Base-by-base conservation (phyloP, 2,888 invertebrate genomes). In the Blastobasis lacticolella region DNA sequence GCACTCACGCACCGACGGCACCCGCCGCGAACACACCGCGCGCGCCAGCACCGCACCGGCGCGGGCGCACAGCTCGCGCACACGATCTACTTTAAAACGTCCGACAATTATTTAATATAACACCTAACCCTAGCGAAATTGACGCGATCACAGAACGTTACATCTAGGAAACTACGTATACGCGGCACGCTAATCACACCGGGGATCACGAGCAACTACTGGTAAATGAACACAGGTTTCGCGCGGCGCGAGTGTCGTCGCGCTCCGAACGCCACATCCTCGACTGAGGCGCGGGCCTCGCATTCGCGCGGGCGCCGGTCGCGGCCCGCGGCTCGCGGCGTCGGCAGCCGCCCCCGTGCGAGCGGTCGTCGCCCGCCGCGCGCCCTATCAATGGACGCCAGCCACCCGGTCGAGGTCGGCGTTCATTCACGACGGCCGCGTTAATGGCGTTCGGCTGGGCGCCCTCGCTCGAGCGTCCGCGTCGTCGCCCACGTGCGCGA, bases 401-500 rank as follows among this genome's bases (percentile, higher is more conserved):
- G 80, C 80, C 75, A 78, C 80, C 79, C 81, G 82, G 74, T 76
- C 79, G 83, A 81, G 81, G 81, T 81, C 81, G 82, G 78, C 78
- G 74, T 81, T 87, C 87, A 87, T 88, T 86, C 87, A 88, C 86
- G 85, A 79, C 85, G 80, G 73, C 73, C 74, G 79, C 72, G 78
- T 80, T 86, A 86, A 85, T 88, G 86, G 85, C 82, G 79, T 69
- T 75, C 71, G 71, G 70, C 75, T 73, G 75, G 73, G 73, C 78
- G 78, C 86, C 78, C 81, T 78, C 80, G 75, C 60, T 74, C 66
- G 67, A 74, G 69, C 72, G 74, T 42, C 58, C 46, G 62, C 63
- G 64, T 64, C 69, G 78, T 80, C 86, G 86, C 87, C 87, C 86
- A 86, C 87, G 85, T 87, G 87, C 87, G 87, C 87, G 81, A 69